A percentile compares a stretch with the other conserved stretches of the same genome.
phyloP scores from a whole-genome alignment of 2,888 invertebrate genomes.

The Leptopilina drosophilae region DNA sequence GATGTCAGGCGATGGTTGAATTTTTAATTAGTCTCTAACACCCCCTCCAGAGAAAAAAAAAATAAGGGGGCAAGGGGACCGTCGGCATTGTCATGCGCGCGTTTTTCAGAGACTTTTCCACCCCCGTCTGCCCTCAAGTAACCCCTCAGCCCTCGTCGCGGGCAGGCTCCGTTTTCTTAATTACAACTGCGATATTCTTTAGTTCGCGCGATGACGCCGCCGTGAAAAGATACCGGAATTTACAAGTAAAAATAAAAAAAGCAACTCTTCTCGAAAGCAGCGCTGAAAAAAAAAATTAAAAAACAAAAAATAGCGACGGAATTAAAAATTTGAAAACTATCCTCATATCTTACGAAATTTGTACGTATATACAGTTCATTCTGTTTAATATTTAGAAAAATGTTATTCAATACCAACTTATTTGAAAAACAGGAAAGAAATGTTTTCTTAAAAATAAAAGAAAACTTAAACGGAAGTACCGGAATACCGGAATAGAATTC shows the following conservation, averaged over 20 bases:
- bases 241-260: conserved; percentile 19
- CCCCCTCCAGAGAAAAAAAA: conserved; percentile 58
- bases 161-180: conserved; percentile 75
- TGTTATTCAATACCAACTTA: too few species aligned
- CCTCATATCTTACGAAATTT: background rate
- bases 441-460: too few species aligned
- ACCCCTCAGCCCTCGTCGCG: conserved; percentile 57
- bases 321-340: background rate
- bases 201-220: conserved; percentile 76
- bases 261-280: background rate
- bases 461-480: too few species aligned
- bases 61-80: conserved; percentile 57
- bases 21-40: conserved; percentile 75
- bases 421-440: too few species aligned
- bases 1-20: conserved; percentile 64
- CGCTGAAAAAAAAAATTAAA: too few species aligned
- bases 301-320: conserved; percentile 1
- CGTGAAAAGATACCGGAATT: conserved; percentile 73
- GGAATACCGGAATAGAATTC: too few species aligned
- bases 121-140: conserved; percentile 73
- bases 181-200: conserved; percentile 76
- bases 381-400: too few species aligned
- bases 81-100: conserved; percentile 77
- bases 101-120: conserved; percentile 76
- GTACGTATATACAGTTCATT: background rate